phyloP scores from a whole-genome alignment of 2,888 invertebrate species.

The Sussaba pulchella region DNA sequence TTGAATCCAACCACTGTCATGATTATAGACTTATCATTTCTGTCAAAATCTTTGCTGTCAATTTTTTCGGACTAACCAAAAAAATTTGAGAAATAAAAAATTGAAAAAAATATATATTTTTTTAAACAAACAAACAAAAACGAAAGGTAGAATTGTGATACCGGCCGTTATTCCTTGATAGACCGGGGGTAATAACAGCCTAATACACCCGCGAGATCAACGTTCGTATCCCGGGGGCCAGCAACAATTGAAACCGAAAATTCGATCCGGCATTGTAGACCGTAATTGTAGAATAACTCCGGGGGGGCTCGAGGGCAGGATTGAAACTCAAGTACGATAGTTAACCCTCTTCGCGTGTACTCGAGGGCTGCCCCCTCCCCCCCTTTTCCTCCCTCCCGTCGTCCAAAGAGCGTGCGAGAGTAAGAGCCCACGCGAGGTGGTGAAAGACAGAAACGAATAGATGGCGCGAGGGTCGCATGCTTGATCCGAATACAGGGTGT shows the following conservation, averaged over 20 bases:
- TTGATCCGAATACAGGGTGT: conserved; percentile 20
- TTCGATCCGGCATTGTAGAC: conserved; percentile 52
- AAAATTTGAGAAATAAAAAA: too few relatives aligned
- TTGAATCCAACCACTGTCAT: too few relatives aligned
- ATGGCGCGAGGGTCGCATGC: conserved; percentile 17
- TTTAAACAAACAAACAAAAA: background rate
- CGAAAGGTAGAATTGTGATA: conserved; percentile 6
- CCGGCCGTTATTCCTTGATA: conserved; percentile 23
- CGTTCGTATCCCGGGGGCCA: conserved; percentile 35
- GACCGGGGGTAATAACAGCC: conserved; percentile 30
- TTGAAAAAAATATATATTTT: too few relatives aligned
- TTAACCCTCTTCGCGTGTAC: conserved; percentile 62
- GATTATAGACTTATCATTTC: background rate
- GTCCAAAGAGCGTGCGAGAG: conserved; percentile 36
- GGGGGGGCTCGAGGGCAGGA: conserved; percentile 50
- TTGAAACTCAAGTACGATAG: conserved; percentile 58
- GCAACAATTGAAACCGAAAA: conserved; percentile 57
- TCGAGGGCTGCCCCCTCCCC: conserved; percentile 40
- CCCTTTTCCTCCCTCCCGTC: background rate
- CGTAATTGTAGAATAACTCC: conserved; percentile 58
- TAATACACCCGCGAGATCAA: conserved; percentile 47
- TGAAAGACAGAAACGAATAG: conserved; percentile 35
- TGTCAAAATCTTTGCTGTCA: background rate
- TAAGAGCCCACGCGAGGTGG: conserved; percentile 24
- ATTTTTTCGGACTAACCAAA: too few relatives aligned